Evolutionary conservation across 2,113 vertebrate genomes (phyloP), one percentile per base, ranked within the genome.

Genomic region (Pluvialis apricaria): DNA sequence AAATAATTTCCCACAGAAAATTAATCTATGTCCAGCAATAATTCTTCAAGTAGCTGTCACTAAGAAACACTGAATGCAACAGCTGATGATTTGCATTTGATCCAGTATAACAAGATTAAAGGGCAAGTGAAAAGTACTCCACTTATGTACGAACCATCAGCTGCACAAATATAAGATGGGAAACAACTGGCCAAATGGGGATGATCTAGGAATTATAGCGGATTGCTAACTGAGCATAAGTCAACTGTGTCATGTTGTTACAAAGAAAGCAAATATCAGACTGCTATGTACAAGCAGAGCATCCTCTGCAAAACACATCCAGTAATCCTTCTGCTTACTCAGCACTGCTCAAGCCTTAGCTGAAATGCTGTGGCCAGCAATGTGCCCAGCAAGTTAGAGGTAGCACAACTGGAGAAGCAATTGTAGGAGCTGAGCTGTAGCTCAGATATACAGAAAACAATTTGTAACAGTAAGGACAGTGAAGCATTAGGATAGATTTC

Each of bases 231-330:
- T 87, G 90, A 96, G 44, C 44, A 69, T 52, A 62, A 96, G 94
- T 93, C 92, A 95, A 93, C 90, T 91, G 57, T 96, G 78, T 96
- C 70, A 60, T 85, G 84, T 92, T 91, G 52, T 79, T 92, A 82
- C 87, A 96, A 89, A 94, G 82, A 96, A 93, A 96, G 87, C 36
- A 97, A 95, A 96, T 96, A 92, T 90, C 94, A 96, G 36, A 45
- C 34, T 85, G 44, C 21, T 12, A 2, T n/a, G 66, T 57, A 76
- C 13, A 55, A 68, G 65, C 36, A 91, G 36, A 85, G 8, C 16
- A 76, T 36, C 13, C n/a, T 79, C 44, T 86, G 65, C 31, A 65
- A 70, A 96, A 65, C 40, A 58, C 14, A 69, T 47, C 52, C 87
- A 25, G 45, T 85, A 96, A 96, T 96, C 95, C 84, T 75, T 13